These are phyloP conservation scores for Halisarca cf. caerulea DNA, from an alignment of 37 sponge, comb jelly and placozoan genomes.

Conservation along the genomic window DNA sequence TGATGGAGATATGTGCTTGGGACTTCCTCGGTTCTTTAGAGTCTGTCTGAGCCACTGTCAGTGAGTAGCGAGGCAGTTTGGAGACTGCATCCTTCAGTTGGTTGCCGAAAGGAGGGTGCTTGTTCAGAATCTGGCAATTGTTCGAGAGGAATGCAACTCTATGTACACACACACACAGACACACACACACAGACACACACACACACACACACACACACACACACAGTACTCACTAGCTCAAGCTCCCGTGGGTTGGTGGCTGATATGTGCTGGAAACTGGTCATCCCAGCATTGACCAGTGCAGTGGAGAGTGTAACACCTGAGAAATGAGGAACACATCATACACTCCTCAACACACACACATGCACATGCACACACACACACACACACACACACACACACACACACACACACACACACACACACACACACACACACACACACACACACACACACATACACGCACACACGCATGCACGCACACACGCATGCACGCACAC, in stretches of 20 bases:
- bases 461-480: neutral
- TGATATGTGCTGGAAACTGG: conserved; percentile 65
- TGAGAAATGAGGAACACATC: neutral
- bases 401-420: conserved; percentile 16
- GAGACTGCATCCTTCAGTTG: conserved; percentile 83
- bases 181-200: neutral
- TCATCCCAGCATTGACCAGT: conserved; percentile 97
- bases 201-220: neutral
- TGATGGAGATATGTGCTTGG: conserved; percentile 33
- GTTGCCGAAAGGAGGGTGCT: conserved; percentile 95
- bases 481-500: no score
- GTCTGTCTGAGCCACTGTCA: conserved; percentile 70
- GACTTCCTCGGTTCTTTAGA: neutral
- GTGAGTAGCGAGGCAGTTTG: conserved; percentile 64
- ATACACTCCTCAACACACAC: neutral
- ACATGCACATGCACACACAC: no score
- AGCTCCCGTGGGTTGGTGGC: conserved; percentile 90
- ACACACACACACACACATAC: conserved; percentile 7
- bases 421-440: conserved; percentile 1
- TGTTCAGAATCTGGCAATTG: conserved; percentile 67
- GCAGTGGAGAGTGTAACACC: conserved; percentile 76
- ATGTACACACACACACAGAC: neutral
- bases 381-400: neutral
- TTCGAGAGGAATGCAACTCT: no score
- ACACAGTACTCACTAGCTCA: conserved; percentile 66